Base-by-base conservation (phyloP, 2,113 vertebrate genomes). In the Mesembrinibis cayennensis region DNA sequence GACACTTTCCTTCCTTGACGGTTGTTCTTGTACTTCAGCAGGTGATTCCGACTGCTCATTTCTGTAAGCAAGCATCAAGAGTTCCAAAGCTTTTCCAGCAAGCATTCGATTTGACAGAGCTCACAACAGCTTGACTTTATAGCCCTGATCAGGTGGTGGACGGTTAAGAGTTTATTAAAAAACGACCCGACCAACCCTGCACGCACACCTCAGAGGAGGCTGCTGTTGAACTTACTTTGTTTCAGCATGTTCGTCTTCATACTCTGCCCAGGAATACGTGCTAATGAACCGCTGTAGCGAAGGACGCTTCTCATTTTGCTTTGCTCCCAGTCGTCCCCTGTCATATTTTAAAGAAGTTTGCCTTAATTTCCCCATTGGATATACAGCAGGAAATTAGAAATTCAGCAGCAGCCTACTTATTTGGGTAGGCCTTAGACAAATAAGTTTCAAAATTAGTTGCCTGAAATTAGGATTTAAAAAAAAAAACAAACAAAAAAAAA, bases 211-310 rank as follows among this genome's bases (percentile, higher is more conserved):
- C 1, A 0, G 13, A 55, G 50, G 17, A n/a, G 14, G 11, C 3
- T 56, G 36, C 44, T 67, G 26, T 36, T 40, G 52, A 73, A 98
- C 99, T 98, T 98, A 99, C 99, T 98, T 99, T 72, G 98, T 96
- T 88, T 98, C 97, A 81, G 96, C 55, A 38, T 97, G 96, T 42
- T 98, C 98, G 26, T 98, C 98, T 58, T 98, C 98, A 3, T 98
- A 98, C 49, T 99, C 99, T 16, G 98, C 96, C 99, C 99, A 99
- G 95, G 99, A 98, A 36, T 98, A 98, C 3, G 98, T 99, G 97
- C 99, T 99, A 93, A 99, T 97, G 96, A 99, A 99, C 19, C 99
- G 98, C 56, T 99, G 99, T 59, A 99, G 97, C 0, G 99, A 99
- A 34, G 99, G 99, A 23, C 99, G 99, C 53, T 97, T 97, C 55